These are phyloP conservation scores for Rhyacophila evoluta DNA, from an alignment of 2,888 invertebrate genomes.

Conservation along the genomic window DNA sequence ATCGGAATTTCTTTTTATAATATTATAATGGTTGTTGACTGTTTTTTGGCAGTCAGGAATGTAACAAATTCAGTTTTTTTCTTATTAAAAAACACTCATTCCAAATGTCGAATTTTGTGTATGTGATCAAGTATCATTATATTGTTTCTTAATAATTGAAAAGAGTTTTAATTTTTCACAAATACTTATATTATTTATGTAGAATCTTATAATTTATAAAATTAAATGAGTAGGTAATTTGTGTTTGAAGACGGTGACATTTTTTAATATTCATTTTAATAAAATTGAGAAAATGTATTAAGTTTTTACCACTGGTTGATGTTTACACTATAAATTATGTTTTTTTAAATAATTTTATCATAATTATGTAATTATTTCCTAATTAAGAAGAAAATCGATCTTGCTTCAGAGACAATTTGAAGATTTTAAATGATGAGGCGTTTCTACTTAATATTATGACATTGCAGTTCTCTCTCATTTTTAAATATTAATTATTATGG, in stretches of 20 bases:
- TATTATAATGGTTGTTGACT: no score
- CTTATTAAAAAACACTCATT: no score
- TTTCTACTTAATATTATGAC: constrained; percentile 17
- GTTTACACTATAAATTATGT: constrained; percentile 21
- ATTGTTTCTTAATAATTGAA: no score
- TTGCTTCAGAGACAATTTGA: background rate
- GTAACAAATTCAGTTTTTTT: no score
- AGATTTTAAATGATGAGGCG: background rate
- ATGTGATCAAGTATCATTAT: no score
- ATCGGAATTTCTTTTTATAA: no score
- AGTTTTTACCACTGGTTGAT: constrained; percentile 21
- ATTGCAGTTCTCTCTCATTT: constrained; percentile 27
- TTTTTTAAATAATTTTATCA: constrained; percentile 19
- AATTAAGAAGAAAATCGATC: constrained; percentile 10
- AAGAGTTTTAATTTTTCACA: no score
- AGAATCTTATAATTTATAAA: background rate
- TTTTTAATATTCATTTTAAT: background rate
- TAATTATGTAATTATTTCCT: constrained; percentile 22
- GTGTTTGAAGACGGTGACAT: background rate
- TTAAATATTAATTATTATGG: constrained; percentile 27
- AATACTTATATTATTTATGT: background rate
- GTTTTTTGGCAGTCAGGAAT: no score
- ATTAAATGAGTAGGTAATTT: background rate
- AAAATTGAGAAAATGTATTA: constrained; percentile 17
- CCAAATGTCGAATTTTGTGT: no score